phyloP scores from a whole-genome alignment of 2,888 invertebrate species.

The Synergus japonicus region DNA sequence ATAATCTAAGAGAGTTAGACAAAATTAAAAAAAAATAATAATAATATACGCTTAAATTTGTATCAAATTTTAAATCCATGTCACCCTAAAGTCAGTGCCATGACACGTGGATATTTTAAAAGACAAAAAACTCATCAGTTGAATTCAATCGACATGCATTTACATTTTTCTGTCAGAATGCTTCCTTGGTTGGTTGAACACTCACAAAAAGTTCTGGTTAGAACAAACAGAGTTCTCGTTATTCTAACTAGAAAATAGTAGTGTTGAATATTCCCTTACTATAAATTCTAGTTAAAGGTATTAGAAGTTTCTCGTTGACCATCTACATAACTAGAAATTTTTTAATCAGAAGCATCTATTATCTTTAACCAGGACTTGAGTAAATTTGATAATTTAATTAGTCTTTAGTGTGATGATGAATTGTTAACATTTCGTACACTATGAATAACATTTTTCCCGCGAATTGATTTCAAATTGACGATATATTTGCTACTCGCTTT shows the following conservation, averaged over 20 bases:
- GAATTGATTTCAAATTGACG: neutral
- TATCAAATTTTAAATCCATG: conserved; percentile 58
- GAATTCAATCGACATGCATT: neutral
- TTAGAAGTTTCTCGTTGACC: neutral
- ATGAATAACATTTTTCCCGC: neutral
- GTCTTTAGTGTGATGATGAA: neutral
- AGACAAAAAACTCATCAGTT: neutral
- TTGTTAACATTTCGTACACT: neutral
- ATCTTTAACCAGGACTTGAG: too few relatives aligned
- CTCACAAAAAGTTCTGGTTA: neutral
- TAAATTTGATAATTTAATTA: neutral
- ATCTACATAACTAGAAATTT: too few relatives aligned
- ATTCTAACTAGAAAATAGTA: neutral
- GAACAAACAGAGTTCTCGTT: neutral
- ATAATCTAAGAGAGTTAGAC: conserved; percentile 45
- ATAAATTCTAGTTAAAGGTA: too few relatives aligned
- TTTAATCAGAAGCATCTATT: too few relatives aligned
- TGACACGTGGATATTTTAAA: conserved; percentile 29
- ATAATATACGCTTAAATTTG: conserved; percentile 59
- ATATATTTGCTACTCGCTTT: conserved; percentile 31
- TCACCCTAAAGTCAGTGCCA: conserved; percentile 25
- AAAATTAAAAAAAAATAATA: conserved; percentile 42
- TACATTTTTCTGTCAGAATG: neutral
- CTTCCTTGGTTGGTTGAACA: neutral
- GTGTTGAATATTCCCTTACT: too few relatives aligned